Base-by-base conservation (phyloP, 2,113 vertebrate genomes). In the Phalacrocorax pelagicus region DNA sequence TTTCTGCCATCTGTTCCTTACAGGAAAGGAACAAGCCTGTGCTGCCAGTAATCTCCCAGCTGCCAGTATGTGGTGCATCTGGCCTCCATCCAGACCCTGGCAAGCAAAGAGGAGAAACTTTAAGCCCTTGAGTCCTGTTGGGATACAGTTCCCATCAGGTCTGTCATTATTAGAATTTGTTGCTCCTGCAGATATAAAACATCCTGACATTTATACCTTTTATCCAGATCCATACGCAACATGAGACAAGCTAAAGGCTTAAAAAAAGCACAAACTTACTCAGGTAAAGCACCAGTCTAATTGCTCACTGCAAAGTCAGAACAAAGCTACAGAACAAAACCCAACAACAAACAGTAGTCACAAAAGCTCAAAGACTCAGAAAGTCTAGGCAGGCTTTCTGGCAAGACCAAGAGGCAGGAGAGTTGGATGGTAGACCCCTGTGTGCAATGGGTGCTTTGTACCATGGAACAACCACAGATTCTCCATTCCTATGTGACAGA, bases 1-100 rank as follows among this genome's bases (percentile, higher is more conserved):
- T 89, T 81, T 58, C 61, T 74, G 70, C 86, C 94, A 96, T 55
- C 93, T 91, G 86, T 44, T 84, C 77, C 81, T 91, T 54, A 27
- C 15, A 78, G 59, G 54, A 81, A 52, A 77, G 63, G 51, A 80
- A 73, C 22, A 69, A 77, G 62, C 14, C 57, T 11, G 27, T 42
- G 46, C 55, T 88, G 80, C 75, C 91, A 95, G 69, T 12, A 57
- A 84, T 34, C 67, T 86, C 80, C 69, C 86, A 92, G 80, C 77
- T 89, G 91, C 77, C 72, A 73, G 15, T 11, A 44, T 7, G 14
- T 51, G 58, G 55, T 83, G n/a, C 83, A 95, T 67, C 72, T 65
- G 81, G 51, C 40, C 47, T 75, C 69, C 57, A 78, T 21, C 65
- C 63, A 96, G 77, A 74, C n/a, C 54, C 61, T 92, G 77, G 61